phyloP scores from a whole-genome alignment of 1,140 invertebrate species.

The Leptopilina clavipes region DNA sequence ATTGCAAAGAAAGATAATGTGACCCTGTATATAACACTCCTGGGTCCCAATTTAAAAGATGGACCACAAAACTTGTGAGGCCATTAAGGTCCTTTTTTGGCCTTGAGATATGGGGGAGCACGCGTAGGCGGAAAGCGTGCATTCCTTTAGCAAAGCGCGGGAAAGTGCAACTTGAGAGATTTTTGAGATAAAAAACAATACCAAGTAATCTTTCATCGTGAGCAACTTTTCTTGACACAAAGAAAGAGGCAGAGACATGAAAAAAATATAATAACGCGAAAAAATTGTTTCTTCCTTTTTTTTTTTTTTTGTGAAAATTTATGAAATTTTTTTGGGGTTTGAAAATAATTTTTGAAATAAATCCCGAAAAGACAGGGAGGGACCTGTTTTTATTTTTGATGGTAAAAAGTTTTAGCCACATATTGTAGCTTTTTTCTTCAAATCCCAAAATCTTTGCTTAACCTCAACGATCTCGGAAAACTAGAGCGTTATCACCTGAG shows the following conservation, averaged over 20 bases:
- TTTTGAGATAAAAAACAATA: background rate
- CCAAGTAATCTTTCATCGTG: background rate
- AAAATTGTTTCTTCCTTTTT: background rate
- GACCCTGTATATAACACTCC: background rate
- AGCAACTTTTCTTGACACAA: background rate
- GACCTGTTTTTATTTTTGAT: too few relatives aligned
- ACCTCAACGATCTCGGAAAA: too few relatives aligned
- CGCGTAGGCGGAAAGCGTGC: conserved; percentile 22
- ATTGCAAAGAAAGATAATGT: conserved; percentile 23
- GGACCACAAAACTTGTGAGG: background rate
- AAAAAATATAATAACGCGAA: background rate
- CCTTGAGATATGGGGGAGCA: conserved; percentile 23
- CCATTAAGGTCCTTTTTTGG: conserved; percentile 13
- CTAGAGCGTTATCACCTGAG: too few relatives aligned
- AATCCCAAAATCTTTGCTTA: too few relatives aligned
- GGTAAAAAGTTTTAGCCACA: too few relatives aligned
- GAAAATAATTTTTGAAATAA: too few relatives aligned
- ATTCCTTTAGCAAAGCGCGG: conserved; percentile 18
- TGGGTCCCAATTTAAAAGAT: background rate
- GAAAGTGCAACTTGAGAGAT: conserved; percentile 17
- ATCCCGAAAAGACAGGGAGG: too few relatives aligned
- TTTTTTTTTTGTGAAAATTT: too few relatives aligned
- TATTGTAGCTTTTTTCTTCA: too few relatives aligned
- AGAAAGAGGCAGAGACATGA: background rate
- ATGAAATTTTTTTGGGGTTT: too few relatives aligned